Base-by-base conservation (phyloP, 2,797 vertebrate species). In the Zenarchopterus dispar region DNA sequence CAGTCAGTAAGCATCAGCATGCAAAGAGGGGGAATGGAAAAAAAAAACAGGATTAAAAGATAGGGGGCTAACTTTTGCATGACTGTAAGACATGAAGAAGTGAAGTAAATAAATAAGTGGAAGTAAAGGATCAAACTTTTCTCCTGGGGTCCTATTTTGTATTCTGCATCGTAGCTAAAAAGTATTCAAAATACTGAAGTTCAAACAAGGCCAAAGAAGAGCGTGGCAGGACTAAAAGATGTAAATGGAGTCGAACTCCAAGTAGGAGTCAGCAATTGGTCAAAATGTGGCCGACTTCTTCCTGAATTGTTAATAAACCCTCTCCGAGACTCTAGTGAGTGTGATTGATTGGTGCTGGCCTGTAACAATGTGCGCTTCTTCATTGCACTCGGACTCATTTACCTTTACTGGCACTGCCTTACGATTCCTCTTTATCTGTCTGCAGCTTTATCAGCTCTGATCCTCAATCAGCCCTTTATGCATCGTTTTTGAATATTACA, bases 291-390 rank as follows among this genome's bases (percentile, higher is more conserved):
- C 67, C 2, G 76, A 52, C 80, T 58, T 66, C 82, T 75, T 86
- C 82, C 78, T 88, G 88, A 84, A 89, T 85, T 76, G 81, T 88
- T 88, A 90, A 90, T 84, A 85, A 84, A 88, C 36, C 80, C 76
- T 74, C 66, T 80, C 61, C 42, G 63, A 68, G 73, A 69, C 18
- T 43, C 75, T 63, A 76, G 84, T 85, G 87, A 80, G 81, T 31
- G 71, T 75, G 83, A 90, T 85, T 89, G 84, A 89, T 88, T 74
- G 65, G 81, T 22, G 26, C 72, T 8, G 75, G 75, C 62, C 61
- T 45, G 66, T 22, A 85, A 88, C 85, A 87, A 80, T 81, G 72
- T 16, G 58, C 70, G 60, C 58, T 85, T 84, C 78, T 76, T 55
- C 78, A 49, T 56, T 53, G 66, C 81, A 54, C 84, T 88, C 86